phyloP scores from a whole-genome alignment of 1,140 invertebrate genomes.

The Choristoneura fumiferana region DNA sequence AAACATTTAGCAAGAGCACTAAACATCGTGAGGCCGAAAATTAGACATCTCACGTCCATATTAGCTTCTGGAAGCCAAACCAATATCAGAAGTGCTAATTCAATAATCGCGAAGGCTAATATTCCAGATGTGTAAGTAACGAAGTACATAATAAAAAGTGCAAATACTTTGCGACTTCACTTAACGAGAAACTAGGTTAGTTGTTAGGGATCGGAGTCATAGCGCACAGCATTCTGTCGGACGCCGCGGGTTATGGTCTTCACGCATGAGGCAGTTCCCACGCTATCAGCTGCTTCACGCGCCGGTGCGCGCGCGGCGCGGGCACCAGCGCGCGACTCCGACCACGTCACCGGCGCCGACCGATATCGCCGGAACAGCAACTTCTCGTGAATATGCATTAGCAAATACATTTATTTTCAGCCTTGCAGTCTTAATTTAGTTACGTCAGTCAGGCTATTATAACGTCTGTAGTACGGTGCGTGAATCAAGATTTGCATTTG shows the following conservation, averaged over 20 bases:
- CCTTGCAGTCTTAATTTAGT: slow-evolving; percentile 7
- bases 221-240: slow-evolving; percentile 6
- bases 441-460: slow-evolving; percentile 8
- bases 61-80: not conserved
- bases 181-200: slow-evolving; percentile 9
- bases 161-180: slow-evolving; percentile 4
- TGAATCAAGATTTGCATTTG: slow-evolving; percentile 5
- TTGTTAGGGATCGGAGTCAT: too few relatives aligned
- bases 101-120: not conserved
- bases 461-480: slow-evolving; percentile 2
- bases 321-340: slow-evolving; percentile 40
- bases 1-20: not conserved
- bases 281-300: slow-evolving; percentile 68
- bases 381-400: not conserved
- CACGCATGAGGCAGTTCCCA: slow-evolving; percentile 54
- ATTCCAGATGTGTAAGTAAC: not conserved
- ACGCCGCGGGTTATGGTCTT: slow-evolving; percentile 22
- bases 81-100: slow-evolving; percentile 1
- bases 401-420: not conserved
- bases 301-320: slow-evolving; percentile 45
- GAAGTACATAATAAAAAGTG: not conserved
- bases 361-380: slow-evolving; percentile 22
- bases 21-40: not conserved
- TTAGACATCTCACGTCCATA: not conserved
- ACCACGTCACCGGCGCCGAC: slow-evolving; percentile 22